phyloP scores from a whole-genome alignment of 2,113 vertebrate genomes.

The Xenotilapia caudafasciata region DNA sequence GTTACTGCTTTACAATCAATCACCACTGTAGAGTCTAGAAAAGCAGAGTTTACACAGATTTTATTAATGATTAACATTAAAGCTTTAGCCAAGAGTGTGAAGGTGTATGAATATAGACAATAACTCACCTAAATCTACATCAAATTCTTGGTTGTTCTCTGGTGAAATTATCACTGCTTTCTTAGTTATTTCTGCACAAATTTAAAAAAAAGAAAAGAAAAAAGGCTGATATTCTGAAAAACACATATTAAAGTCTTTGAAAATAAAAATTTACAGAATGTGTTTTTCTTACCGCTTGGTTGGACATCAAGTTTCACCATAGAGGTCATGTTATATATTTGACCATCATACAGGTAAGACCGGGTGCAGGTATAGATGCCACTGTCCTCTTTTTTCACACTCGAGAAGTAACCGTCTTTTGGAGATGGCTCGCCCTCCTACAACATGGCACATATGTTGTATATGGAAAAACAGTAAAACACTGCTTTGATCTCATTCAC shows the following conservation, averaged over 20 bases:
- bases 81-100: background rate
- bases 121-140: constrained; percentile 51
- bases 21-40: constrained; percentile 2
- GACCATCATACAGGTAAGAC: constrained; percentile 7
- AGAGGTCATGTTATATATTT: constrained; percentile 23
- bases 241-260: background rate
- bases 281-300: background rate
- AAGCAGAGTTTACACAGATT: background rate
- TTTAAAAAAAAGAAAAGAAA: background rate
- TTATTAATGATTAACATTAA: background rate
- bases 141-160: background rate
- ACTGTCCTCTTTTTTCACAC: background rate
- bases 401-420: background rate
- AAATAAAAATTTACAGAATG: background rate
- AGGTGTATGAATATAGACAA: background rate
- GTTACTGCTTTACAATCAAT: constrained; percentile 16
- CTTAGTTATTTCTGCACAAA: background rate
- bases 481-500: background rate
- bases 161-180: background rate
- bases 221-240: background rate
- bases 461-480: background rate
- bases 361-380: constrained; percentile 44
- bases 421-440: background rate
- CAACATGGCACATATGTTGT: background rate
- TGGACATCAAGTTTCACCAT: background rate